Conservation (phyloP, 1,140 invertebrate species). For the Chelonus insularis region DNA sequence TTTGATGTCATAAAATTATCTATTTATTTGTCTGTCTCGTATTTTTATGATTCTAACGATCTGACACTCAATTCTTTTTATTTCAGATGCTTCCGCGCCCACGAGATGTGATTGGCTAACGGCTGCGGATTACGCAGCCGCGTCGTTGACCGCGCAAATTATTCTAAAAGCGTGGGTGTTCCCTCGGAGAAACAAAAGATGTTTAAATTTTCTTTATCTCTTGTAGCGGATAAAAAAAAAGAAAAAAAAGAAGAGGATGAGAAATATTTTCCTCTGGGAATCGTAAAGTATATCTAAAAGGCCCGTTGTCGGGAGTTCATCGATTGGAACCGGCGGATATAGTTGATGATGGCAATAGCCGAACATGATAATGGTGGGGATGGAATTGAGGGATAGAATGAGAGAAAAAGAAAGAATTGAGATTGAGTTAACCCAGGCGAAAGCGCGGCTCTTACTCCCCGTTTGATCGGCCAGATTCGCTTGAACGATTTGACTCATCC, state of each 20-base stretch:
- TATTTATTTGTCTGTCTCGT: no score
- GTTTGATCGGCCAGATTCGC: slow-evolving; percentile 61
- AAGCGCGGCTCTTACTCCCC: slow-evolving; percentile 57
- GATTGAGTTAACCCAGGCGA: slow-evolving; percentile 57
- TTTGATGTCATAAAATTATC: no score
- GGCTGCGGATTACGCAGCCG: slow-evolving; percentile 40
- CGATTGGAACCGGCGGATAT: slow-evolving; percentile 50
- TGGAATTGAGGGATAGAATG: slow-evolving; percentile 11
- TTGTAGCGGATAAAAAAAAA: slow-evolving; percentile 12
- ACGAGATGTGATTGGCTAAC: slow-evolving; percentile 42
- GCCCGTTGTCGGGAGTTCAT: slow-evolving; percentile 46
- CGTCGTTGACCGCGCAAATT: background rate
- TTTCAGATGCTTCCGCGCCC: slow-evolving; percentile 31
- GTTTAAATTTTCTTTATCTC: background rate
- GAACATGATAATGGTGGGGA: background rate
- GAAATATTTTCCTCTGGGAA: slow-evolving; percentile 17
- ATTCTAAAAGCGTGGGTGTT: no score
- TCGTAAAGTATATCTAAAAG: slow-evolving; percentile 34
- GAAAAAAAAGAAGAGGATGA: background rate
- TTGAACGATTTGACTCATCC: slow-evolving; percentile 49
- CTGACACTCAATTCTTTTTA: background rate
- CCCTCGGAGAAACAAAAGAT: no score
- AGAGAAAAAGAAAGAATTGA: slow-evolving; percentile 29
- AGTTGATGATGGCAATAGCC: background rate
- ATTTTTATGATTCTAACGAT: no score